phyloP scores from a whole-genome alignment of 2,797 vertebrate genomes.

The Alectoris magna region DNA sequence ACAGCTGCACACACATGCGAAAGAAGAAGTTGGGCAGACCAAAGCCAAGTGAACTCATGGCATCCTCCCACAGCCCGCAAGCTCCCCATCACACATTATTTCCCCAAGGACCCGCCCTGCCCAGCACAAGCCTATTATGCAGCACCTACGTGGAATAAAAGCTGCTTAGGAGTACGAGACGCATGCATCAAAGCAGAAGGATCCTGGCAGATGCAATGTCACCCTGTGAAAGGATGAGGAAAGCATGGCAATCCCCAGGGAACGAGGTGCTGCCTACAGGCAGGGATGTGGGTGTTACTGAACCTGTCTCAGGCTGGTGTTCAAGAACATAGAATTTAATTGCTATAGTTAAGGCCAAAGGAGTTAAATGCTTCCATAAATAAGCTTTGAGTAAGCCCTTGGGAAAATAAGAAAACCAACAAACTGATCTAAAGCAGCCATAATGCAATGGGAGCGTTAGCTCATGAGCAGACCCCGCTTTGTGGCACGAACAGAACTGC shows the following conservation, averaged over 20 bases:
- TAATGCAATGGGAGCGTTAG: not conserved
- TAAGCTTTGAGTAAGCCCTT: not conserved
- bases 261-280: constrained; percentile 9
- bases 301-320: not conserved
- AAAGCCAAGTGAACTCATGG: not conserved
- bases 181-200: not conserved
- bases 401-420: not conserved
- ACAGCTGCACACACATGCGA: not conserved
- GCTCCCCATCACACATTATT: not conserved
- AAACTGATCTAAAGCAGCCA: not conserved
- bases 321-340: not conserved
- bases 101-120: not conserved
- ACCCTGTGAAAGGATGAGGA: not conserved
- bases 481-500: not conserved
- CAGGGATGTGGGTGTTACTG: constrained; percentile 12
- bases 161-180: not conserved
- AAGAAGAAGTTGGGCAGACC: not conserved
- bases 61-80: not conserved
- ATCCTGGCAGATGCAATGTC: not conserved
- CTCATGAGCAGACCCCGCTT: not conserved
- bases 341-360: not conserved
- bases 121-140: constrained; percentile 29
- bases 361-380: not conserved
- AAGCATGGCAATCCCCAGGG: not conserved
- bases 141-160: not conserved